These are phyloP conservation scores for Oriolus oriolus DNA, from an alignment of 2,113 vertebrate genomes.

Conservation along the genomic window DNA sequence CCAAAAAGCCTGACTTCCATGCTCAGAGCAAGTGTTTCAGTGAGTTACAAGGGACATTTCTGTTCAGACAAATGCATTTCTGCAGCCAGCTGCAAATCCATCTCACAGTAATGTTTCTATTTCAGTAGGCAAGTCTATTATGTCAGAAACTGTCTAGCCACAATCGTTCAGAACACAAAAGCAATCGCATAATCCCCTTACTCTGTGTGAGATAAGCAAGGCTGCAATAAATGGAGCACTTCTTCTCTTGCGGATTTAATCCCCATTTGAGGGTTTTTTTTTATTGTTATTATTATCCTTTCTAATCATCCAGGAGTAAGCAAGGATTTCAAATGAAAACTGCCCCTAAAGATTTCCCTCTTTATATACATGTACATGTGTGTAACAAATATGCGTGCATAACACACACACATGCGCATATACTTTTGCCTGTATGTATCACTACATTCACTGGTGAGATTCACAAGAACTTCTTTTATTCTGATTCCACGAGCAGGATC, in stretches of 20 bases:
- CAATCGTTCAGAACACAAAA: constrained; percentile 60
- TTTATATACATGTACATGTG: neutral
- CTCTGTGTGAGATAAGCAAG: constrained; percentile 52
- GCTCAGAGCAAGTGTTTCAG: constrained; percentile 29
- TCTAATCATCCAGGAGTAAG: constrained; percentile 55
- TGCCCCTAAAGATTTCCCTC: neutral
- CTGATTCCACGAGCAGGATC: constrained; percentile 1
- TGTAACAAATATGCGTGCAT: neutral
- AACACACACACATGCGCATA: neutral
- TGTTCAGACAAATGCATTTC: constrained; percentile 21
- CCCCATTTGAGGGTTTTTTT: constrained; percentile 29
- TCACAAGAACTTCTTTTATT: constrained; percentile 41
- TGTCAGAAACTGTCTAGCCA: constrained; percentile 62
- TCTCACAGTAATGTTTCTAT: constrained; percentile 62
- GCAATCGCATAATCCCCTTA: constrained; percentile 64
- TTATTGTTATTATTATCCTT: constrained; percentile 44
- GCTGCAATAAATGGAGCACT: constrained; percentile 62
- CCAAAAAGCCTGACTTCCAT: constrained; percentile 15
- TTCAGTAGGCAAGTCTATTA: constrained; percentile 65
- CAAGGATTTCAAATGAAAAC: constrained; percentile 45
- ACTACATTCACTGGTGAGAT: neutral
- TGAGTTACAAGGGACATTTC: constrained; percentile 60
- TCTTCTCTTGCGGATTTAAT: constrained; percentile 61
- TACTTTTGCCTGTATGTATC: neutral
- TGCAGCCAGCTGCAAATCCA: constrained; percentile 51